Evolutionary conservation across 1,140 invertebrate genomes (phyloP), one percentile per base, ranked within the genome.

Genomic region (Caerostris darwini): DNA sequence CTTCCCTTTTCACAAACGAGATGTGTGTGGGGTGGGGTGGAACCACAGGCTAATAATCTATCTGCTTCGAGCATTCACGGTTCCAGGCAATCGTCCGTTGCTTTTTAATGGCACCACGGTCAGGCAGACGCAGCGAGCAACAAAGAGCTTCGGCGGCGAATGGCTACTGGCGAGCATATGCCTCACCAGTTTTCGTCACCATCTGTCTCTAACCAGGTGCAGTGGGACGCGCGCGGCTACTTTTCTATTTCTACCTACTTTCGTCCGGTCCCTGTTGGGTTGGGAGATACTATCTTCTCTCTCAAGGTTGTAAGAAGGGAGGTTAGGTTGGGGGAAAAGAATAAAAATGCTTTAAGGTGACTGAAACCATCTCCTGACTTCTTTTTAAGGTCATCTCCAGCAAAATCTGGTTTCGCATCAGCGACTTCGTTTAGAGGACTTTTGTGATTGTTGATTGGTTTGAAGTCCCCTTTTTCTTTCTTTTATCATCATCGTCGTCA

Each of bases 171-270:
- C 59, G 58, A 64, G 71, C 89, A 91, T 91, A 91, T 91, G 89
- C 89, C 67, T 86, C 59, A 34, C 19, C 6, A 14, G 6, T n/a
- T 57, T 89, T 91, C 90, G 81, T 85, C 83, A 64, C 91, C 91
- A 93, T 93, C 91, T 93, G 91, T 86, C 82, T 77, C 12, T n/a
- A 71, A 71, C 91, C 91, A 93, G 91, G 91, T 93, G 91, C 91
- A 86, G 53, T 64, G 54, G 58, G 53, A 87, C 56, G 34, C 34
- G 34, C 34, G 34, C 34, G 91, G 83, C 82, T 59, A 87, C 82
- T 93, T 93, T 87, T 86, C 89, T 87, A 87, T 93, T 93, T 86
- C 91, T 93, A 93, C 91, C 59, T 87, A 87, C 91, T 93, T 93
- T 83, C 77, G 56, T 8, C 56, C 61, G 34, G 90, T 53, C 67